Conservation (phyloP, 2,888 invertebrate species). For the Metacarcinus magister region DNA sequence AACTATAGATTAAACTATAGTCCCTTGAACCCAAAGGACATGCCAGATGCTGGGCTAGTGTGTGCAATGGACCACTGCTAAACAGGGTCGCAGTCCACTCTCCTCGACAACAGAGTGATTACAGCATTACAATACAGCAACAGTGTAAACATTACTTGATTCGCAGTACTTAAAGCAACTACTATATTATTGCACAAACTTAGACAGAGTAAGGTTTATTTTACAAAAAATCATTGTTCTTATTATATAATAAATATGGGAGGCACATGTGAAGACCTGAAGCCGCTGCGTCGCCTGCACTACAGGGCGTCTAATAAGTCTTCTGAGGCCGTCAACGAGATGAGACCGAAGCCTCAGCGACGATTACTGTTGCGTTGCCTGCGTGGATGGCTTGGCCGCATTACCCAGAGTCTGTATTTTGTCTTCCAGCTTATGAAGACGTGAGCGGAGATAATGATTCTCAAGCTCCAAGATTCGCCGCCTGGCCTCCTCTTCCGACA, state of each 20-base stretch:
- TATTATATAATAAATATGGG: background rate
- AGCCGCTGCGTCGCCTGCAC: background rate
- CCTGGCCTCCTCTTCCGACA: slow-evolving; percentile 91
- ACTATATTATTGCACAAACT: background rate
- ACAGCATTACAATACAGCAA: background rate
- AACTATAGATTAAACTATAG: too few species aligned
- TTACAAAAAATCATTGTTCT: background rate
- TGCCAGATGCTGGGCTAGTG: background rate
- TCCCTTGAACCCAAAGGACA: background rate
- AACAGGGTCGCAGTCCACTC: background rate
- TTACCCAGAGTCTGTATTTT: background rate
- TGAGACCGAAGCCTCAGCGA: background rate
- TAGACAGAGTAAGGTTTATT: background rate
- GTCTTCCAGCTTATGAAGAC: slow-evolving; percentile 87
- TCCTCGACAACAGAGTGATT: background rate
- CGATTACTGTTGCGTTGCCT: background rate
- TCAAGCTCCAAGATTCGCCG: slow-evolving; percentile 92
- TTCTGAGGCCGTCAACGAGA: background rate
- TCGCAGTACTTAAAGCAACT: background rate
- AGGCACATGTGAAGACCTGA: background rate
- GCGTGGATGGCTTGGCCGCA: background rate
- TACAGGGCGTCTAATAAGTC: too few species aligned
- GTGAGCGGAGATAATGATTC: slow-evolving; percentile 91
- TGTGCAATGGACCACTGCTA: background rate
- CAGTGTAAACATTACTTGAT: background rate